phyloP scores from a whole-genome alignment of 1,140 invertebrate species.

The Drosophila mauritiana region DNA sequence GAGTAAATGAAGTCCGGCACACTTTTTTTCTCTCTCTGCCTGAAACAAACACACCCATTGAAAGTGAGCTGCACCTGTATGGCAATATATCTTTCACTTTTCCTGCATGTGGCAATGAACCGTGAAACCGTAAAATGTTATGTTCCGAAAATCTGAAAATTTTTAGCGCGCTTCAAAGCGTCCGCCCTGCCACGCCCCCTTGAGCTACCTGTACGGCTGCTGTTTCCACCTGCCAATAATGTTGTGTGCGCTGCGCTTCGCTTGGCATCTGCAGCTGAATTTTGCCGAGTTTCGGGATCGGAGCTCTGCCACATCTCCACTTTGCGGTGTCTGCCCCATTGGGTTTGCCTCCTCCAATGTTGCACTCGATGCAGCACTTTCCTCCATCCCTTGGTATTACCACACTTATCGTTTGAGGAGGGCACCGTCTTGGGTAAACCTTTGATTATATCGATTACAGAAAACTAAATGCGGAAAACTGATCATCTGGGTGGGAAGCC shows the following conservation, averaged over 20 bases:
- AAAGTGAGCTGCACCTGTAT: slow-evolving; percentile 35
- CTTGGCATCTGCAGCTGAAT: slow-evolving; percentile 46
- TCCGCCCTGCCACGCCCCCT: slow-evolving; percentile 17
- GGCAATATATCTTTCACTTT: slow-evolving; percentile 74
- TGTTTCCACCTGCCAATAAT: slow-evolving; percentile 62
- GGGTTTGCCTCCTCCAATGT: background rate
- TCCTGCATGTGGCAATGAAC: slow-evolving; percentile 80
- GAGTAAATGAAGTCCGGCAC: too few relatives aligned
- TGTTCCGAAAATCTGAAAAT: slow-evolving; percentile 81
- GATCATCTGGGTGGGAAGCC: slow-evolving; percentile 9
- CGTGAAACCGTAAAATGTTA: slow-evolving; percentile 82
- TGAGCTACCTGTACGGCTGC: slow-evolving; percentile 32
- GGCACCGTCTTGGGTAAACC: slow-evolving; percentile 11
- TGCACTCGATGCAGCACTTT: background rate
- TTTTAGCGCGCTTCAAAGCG: slow-evolving; percentile 76
- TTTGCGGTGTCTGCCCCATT: slow-evolving; percentile 45
- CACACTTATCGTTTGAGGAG: slow-evolving; percentile 2
- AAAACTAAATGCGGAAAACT: slow-evolving; percentile 29
- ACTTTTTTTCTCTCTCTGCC: background rate
- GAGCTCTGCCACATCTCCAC: slow-evolving; percentile 30
- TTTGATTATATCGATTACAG: slow-evolving; percentile 45
- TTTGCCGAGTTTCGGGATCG: slow-evolving; percentile 11
- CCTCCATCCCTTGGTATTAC: background rate
- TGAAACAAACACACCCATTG: slow-evolving; percentile 1
- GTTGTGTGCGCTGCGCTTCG: slow-evolving; percentile 44